Evolutionary conservation across 92 coral and sea anemone genomes (phyloP).

Genomic region (Diadumene lineata): DNA sequence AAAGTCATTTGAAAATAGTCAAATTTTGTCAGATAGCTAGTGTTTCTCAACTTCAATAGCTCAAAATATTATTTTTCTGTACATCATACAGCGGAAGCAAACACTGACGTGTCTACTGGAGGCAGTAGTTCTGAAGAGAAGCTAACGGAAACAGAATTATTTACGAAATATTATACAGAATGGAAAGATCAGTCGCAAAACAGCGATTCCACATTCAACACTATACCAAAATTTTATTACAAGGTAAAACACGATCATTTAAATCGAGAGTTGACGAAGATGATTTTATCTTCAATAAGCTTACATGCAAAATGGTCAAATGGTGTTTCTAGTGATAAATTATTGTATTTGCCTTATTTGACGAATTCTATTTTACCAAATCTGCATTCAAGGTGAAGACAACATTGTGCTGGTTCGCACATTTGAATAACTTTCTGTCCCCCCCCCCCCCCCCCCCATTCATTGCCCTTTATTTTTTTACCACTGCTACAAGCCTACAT

Average conservation of each 20-base stretch:
- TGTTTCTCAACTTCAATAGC: not conserved
- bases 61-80: not conserved
- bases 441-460: no score
- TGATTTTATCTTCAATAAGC: not conserved
- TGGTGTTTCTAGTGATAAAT: no score
- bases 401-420: no score
- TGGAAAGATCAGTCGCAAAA: conserved; percentile 75
- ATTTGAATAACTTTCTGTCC: no score
- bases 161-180: conserved; percentile 73
- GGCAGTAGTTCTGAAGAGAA: conserved; percentile 29
- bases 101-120: conserved; percentile 21
- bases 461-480: no score
- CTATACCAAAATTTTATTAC: conserved; percentile 91
- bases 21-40: not conserved
- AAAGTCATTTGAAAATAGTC: no score
- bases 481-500: no score
- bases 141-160: conserved; percentile 80
- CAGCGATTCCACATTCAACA: conserved; percentile 54
- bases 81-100: not conserved
- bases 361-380: no score
- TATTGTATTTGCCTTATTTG: no score
- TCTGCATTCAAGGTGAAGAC: no score
- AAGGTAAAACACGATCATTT: no score
- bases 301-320: no score
- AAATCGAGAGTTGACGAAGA: not conserved